These are phyloP conservation scores for Gopherus flavomarginatus DNA, from an alignment of 2,113 vertebrate species.

Conservation along the genomic window DNA sequence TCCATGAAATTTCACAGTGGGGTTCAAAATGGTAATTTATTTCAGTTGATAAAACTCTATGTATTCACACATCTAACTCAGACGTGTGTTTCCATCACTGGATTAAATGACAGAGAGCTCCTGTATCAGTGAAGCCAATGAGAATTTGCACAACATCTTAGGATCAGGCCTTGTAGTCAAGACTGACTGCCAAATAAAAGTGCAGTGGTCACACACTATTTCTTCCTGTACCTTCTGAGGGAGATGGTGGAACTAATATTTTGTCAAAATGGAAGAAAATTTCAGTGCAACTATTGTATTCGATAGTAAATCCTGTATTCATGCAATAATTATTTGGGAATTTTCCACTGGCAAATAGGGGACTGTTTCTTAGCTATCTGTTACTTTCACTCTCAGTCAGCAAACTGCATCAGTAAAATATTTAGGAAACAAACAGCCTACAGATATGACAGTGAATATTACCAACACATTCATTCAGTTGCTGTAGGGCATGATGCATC, in stretches of 20 bases:
- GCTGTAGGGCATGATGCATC: background rate
- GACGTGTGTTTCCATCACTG: background rate
- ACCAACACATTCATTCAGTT: background rate
- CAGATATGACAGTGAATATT: background rate
- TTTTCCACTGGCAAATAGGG: background rate
- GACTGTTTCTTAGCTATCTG: slow-evolving; percentile 5
- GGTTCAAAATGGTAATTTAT: background rate
- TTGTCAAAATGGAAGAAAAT: background rate
- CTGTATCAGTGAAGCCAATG: background rate
- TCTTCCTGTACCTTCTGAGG: background rate
- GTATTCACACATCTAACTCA: background rate
- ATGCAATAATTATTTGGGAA: background rate
- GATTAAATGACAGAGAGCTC: background rate
- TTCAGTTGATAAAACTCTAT: background rate
- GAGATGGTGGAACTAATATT: background rate
- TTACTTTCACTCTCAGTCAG: slow-evolving; percentile 29
- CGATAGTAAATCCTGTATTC: background rate
- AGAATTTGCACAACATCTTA: background rate
- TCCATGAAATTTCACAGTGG: background rate
- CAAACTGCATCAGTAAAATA: slow-evolving; percentile 27
- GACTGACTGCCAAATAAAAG: background rate
- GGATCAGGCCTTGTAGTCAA: background rate
- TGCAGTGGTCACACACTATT: background rate
- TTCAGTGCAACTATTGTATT: background rate
- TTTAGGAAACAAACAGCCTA: background rate